Evolutionary conservation across 2,113 vertebrate genomes (phyloP), one percentile per base, ranked within the genome.

Genomic region (Perca fluviatilis): DNA sequence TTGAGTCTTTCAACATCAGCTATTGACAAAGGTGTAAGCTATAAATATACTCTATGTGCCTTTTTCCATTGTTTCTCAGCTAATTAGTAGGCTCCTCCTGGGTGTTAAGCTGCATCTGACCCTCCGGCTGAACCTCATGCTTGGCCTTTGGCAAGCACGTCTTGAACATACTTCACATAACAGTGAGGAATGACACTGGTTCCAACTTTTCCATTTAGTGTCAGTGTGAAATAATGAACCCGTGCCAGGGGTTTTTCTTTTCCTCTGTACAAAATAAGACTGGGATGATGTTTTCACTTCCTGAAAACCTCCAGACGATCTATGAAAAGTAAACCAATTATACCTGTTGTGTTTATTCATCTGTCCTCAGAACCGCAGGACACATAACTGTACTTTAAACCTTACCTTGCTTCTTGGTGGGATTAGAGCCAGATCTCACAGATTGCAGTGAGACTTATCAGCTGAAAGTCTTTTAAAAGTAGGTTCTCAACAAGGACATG

Each of bases 61-160:
- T 16, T 33, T 80, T 79, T 61, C 67, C 43, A 67, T 86, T 84
- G 72, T 80, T 83, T 65, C 18, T 40, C 14, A 13, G 49, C 58
- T 76, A 68, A 84, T 85, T 86, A 80, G 71, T 30, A 46, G 75
- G 56, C 64, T 0, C 23, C 33, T 33, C 33, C 33, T 33, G 33
- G 6, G 5, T 78, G 2, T 77, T 82, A 47, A 57, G 30, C 75
- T 79, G 58, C 27, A n/a, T 63, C 71, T 68, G 72, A 84, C 63
- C 46, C 43, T 54, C 25, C 5, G 14, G 67, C 47, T 77, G 64
- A 51, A 80, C 83, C 23, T 67, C 67, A 46, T 79, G 86, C 78
- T 88, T 86, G 75, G 70, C 49, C 36, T 84, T 80, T 90, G 83
- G 77, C 47, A 79, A 71, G 43, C 18, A 46, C 40, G 70, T 46